These are phyloP conservation scores for Chironex yamaguchii DNA, from an alignment of 30 jellyfish, hydroid and myxozoan species.

Conservation along the genomic window DNA sequence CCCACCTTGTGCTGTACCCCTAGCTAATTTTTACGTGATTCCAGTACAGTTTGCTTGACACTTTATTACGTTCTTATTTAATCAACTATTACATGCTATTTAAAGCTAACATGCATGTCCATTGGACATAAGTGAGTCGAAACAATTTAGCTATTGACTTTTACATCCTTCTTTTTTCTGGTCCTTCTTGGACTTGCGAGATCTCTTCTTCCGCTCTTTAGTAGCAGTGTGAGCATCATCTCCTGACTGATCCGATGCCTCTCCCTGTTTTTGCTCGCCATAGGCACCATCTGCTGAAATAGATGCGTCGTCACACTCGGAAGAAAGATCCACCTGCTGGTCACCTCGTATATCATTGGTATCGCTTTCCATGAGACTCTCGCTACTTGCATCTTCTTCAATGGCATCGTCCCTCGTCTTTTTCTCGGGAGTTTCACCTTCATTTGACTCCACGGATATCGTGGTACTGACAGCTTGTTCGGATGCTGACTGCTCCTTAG, in stretches of 20 bases:
- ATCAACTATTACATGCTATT: too few species aligned
- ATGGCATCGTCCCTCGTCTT: neutral
- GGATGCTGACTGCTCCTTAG: too few species aligned
- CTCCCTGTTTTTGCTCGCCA: conserved; percentile 18
- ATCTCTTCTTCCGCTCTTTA: conserved; percentile 41
- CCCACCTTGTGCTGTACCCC: too few species aligned
- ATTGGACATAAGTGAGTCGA: too few species aligned
- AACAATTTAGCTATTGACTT: conserved; percentile 83
- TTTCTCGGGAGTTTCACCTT: conserved; percentile 4
- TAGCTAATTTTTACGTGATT: too few species aligned
- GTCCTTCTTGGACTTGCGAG: conserved; percentile 75
- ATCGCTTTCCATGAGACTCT: neutral
- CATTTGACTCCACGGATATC: conserved; percentile 44
- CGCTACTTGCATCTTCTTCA: neutral
- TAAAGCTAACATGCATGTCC: too few species aligned
- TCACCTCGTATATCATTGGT: neutral
- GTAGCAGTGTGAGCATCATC: conserved; percentile 30
- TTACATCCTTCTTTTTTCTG: conserved; percentile 94
- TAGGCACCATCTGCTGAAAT: neutral
- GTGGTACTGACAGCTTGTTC: too few species aligned
- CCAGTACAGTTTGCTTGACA: too few species aligned
- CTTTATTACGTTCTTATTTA: too few species aligned
- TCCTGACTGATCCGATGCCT: neutral
- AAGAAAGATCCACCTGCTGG: neutral
- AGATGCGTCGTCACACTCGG: neutral